phyloP scores from a whole-genome alignment of 1,140 invertebrate genomes.

The Lamellibrachia luymesi region DNA sequence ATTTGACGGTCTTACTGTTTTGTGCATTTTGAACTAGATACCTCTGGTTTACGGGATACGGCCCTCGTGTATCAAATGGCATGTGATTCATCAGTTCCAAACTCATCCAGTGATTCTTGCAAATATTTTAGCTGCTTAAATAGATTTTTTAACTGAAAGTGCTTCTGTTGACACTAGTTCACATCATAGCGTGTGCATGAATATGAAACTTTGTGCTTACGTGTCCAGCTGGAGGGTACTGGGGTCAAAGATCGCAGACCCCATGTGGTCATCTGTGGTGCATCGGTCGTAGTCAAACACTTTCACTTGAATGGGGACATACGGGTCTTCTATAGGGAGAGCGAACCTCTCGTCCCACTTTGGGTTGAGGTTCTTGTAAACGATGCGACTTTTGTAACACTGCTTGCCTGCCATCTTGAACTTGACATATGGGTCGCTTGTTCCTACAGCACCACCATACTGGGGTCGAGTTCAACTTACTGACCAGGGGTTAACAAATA shows the following conservation, averaged over 20 bases:
- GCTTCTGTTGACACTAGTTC: too few relatives aligned
- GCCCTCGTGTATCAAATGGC: too few relatives aligned
- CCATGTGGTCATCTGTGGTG: constrained; percentile 96
- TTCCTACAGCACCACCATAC: constrained; percentile 41
- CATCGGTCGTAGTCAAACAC: constrained; percentile 99
- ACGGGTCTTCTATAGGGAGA: constrained; percentile 49
- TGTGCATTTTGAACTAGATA: too few relatives aligned
- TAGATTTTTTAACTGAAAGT: too few relatives aligned
- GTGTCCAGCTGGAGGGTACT: constrained; percentile 78
- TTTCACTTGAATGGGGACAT: constrained; percentile 75
- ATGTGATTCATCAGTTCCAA: too few relatives aligned
- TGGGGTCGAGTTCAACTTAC: too few relatives aligned
- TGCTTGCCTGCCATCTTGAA: constrained; percentile 55
- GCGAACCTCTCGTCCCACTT: constrained; percentile 60
- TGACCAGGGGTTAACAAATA: too few relatives aligned
- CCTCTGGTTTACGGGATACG: too few relatives aligned
- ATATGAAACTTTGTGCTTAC: constrained; percentile 53
- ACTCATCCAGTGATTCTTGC: too few relatives aligned
- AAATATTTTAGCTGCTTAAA: too few relatives aligned
- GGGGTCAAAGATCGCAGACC: constrained; percentile 80
- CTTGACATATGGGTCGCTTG: constrained; percentile 62
- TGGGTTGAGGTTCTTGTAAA: constrained; percentile 61
- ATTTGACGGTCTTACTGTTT: too few relatives aligned
- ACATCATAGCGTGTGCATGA: too few relatives aligned
- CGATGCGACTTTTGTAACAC: constrained; percentile 56